phyloP scores from a whole-genome alignment of 1,140 invertebrate species.

The Drosophila grimshawi region DNA sequence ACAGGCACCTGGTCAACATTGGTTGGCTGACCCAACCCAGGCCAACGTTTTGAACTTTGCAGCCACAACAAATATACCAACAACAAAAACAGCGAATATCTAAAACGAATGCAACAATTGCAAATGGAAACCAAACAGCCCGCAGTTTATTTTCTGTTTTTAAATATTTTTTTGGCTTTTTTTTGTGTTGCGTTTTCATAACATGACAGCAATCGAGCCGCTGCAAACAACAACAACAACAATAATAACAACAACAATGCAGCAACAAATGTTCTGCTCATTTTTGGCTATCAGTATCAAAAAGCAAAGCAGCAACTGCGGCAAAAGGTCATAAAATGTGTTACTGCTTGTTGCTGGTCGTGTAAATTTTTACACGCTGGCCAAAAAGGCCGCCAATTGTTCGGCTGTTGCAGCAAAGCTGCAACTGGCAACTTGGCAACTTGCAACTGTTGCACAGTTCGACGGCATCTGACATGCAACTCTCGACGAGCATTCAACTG shows the following conservation, averaged over 20 bases:
- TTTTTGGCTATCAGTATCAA: slow-evolving; percentile 77
- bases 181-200: slow-evolving; percentile 64
- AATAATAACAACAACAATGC: slow-evolving; percentile 20
- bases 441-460: slow-evolving; percentile 26
- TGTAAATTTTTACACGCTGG: slow-evolving; percentile 78
- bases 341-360: slow-evolving; percentile 71
- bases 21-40: slow-evolving; percentile 68
- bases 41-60: slow-evolving; percentile 64
- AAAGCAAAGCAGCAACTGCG: slow-evolving; percentile 53
- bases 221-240: slow-evolving; percentile 21
- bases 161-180: slow-evolving; percentile 1
- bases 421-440: background rate
- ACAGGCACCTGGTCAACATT: slow-evolving; percentile 73
- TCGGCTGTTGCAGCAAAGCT: slow-evolving; percentile 32
- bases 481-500: slow-evolving; percentile 80
- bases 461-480: slow-evolving; percentile 73
- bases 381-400: slow-evolving; percentile 70
- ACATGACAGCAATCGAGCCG: slow-evolving; percentile 59
- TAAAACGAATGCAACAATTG: slow-evolving; percentile 57
- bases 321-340: slow-evolving; percentile 81
- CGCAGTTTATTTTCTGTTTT: slow-evolving; percentile 64
- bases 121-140: slow-evolving; percentile 60
- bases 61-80: slow-evolving; percentile 21
- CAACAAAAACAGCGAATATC: slow-evolving; percentile 33
- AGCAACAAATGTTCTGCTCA: slow-evolving; percentile 53